Evolutionary conservation across 1,140 invertebrate species (phyloP), one percentile per base, ranked within the genome.

Genomic region (Stegodyphus dumicola): DNA sequence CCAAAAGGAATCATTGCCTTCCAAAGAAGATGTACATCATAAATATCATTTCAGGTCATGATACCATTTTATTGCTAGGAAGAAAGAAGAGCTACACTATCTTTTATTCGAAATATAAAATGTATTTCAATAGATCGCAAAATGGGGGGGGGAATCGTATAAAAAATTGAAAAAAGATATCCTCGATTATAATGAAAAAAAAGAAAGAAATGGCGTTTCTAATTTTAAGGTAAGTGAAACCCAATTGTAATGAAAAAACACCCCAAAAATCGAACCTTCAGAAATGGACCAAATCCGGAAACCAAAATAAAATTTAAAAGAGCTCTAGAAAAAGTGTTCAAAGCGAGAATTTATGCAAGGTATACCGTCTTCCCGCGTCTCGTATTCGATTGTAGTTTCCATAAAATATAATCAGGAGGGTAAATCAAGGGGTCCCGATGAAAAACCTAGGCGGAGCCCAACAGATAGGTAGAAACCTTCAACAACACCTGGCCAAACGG

Each of bases 221-320:
- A 77, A 33, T 66, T 66, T 13, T 77, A 77, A 49, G 48, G 60
- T 15, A 77, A 64, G 60, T 33, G 60, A 18, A 48, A 65, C 53
- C 65, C 75, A 77, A 65, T 51, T 17, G 60, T 49, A 48, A 65
- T 33, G 75, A 33, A 60, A 60, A 65, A 66, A 77, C 56, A 65
- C 15, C 11, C 7, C 48, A 13, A 77, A 49, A 65, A 76, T 49
- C 49, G 15, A 77, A 49, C 51, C 77, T 18, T 69, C 52, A 13
- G 18, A 69, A 78, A 69, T 78, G 66, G 51, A 78, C 77, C 66
- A 67, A 78, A 78, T 78, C 77, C 77, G 77, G 77, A 78, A 78
- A 78, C 77, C 65, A 54, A 71, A 80, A 80, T 60, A 78, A 48
- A 78, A 78, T 53, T 53, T 64, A 17, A 51, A 77, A 66, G 60